Base-by-base conservation (phyloP, 53 echinoderm and acorn worm genomes). In the Holothuria leucospilota region DNA sequence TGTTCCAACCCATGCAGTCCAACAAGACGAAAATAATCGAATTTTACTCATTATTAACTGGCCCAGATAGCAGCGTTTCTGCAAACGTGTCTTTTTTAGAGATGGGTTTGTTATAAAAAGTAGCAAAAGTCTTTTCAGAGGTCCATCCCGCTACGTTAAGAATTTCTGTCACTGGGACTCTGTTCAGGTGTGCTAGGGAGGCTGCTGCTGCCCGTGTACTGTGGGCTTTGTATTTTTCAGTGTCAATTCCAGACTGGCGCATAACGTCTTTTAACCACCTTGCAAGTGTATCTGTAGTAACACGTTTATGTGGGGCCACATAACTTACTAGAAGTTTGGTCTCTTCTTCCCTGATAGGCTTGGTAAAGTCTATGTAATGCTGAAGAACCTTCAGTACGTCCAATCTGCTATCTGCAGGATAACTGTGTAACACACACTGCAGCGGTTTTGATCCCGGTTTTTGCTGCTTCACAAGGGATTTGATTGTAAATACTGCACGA, bases 111-210 rank as follows among this genome's bases (percentile, higher is more conserved):
- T 34, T 34, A 3, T 34, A 34, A 34, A 34, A 34, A 34, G 34
- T 34, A 34, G 2, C 34, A 34, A 34, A n/a, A 34, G 34, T 34
- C 34, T 34, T 34, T 34, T 34, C 34, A 34, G 34, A 34, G 34
- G 34, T 46, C 81, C 70, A 87, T 38, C 80, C 80, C 67, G 81
- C 80, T 29, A 68, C 67, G 12, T 29, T 51, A 67, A 87, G 56
- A 51, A 87, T 87, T 49, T 87, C 68, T 66, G 87, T 24, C 7
- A 68, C 63, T 13, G 88, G 64, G 1, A 88, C 51, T n/a, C 84
- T 64, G n/a, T 77, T 77, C 18, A 23, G 23, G 49, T 77, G 51
- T 20, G 63, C 82, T 21, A 63, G 62, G 9, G 62, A 62, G 15
- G 39, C 61, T 63, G 82, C 61, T 18, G 82, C 82, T 38, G 82